Evolutionary conservation across 2,888 invertebrate genomes (phyloP).

Genomic region (Drosophila tanythrix): DNA sequence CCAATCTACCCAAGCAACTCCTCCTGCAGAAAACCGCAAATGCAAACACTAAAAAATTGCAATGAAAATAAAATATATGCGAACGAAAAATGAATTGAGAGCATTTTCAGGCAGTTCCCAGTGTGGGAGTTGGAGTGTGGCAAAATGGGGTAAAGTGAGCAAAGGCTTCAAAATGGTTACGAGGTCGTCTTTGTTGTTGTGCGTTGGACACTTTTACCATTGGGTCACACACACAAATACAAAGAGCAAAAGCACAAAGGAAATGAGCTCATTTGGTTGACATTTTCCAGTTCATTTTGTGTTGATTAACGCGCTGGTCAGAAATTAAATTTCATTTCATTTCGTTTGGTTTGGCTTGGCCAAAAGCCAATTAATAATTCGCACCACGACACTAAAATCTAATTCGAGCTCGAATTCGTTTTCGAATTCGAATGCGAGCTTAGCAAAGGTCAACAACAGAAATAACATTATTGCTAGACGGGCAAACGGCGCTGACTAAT

Average conservation of each 20-base stretch:
- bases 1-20: slow-evolving; percentile 56
- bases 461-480: slow-evolving; percentile 15
- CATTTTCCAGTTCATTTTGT: slow-evolving; percentile 77
- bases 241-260: slow-evolving; percentile 39
- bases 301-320: slow-evolving; percentile 67
- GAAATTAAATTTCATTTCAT: slow-evolving; percentile 32
- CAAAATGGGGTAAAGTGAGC: slow-evolving; percentile 3
- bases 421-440: slow-evolving; percentile 37
- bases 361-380: slow-evolving; percentile 72
- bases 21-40: slow-evolving; percentile 31
- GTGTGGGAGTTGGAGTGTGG: neutral
- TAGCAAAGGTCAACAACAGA: slow-evolving; percentile 56
- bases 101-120: slow-evolving; percentile 65
- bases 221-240: slow-evolving; percentile 31
- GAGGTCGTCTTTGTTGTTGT: slow-evolving; percentile 70
- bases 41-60: slow-evolving; percentile 52
- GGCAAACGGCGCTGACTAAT: slow-evolving; percentile 58
- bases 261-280: slow-evolving; percentile 78
- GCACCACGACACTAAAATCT: slow-evolving; percentile 51
- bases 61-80: slow-evolving; percentile 62
- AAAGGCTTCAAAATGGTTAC: slow-evolving; percentile 64
- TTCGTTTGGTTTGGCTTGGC: slow-evolving; percentile 14
- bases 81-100: slow-evolving; percentile 57
- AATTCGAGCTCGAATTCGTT: slow-evolving; percentile 41
- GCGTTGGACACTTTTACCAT: slow-evolving; percentile 48